Conservation (phyloP, 2,797 vertebrate species). For the Sebastes minor region DNA sequence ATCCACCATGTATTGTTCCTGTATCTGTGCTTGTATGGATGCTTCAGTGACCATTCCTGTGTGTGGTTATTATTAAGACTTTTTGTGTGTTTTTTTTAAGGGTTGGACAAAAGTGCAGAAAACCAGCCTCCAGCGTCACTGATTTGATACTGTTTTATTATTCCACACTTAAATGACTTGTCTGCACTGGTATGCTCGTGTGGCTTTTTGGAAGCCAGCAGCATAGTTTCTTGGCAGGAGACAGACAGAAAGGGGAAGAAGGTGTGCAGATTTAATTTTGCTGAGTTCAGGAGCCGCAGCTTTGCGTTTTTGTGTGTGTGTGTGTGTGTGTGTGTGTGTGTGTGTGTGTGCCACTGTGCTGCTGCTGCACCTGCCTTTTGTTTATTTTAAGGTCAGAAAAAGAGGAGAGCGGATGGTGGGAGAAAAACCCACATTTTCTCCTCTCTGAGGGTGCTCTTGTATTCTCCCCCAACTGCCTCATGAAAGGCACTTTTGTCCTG, state of each 20-base stretch:
- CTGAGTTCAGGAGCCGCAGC: constrained; percentile 69
- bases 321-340: neutral
- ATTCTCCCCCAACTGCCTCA: constrained; percentile 65
- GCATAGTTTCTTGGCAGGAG: constrained; percentile 59
- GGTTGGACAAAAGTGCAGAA: neutral
- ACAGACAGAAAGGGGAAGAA: constrained; percentile 24
- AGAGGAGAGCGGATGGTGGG: constrained; percentile 72
- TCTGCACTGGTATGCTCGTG: constrained; percentile 45
- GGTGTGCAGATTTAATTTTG: constrained; percentile 72
- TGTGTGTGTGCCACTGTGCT: constrained; percentile 63
- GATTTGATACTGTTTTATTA: neutral
- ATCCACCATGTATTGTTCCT: neutral
- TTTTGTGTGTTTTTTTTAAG: neutral
- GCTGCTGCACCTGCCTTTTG: constrained; percentile 84
- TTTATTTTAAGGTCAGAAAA: constrained; percentile 80
- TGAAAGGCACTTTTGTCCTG: constrained; percentile 82
- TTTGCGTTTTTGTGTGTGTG: constrained; percentile 32
- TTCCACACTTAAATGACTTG: constrained; percentile 26
- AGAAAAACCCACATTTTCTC: constrained; percentile 73
- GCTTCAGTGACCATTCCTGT: neutral
- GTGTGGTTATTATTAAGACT: neutral
- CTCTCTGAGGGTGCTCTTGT: constrained; percentile 74
- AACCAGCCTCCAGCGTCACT: neutral
- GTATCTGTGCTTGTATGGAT: neutral
- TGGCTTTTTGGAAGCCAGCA: constrained; percentile 52